These are phyloP conservation scores for Drosophila paulistorum DNA, from an alignment of 1,140 invertebrate species.

Conservation along the genomic window DNA sequence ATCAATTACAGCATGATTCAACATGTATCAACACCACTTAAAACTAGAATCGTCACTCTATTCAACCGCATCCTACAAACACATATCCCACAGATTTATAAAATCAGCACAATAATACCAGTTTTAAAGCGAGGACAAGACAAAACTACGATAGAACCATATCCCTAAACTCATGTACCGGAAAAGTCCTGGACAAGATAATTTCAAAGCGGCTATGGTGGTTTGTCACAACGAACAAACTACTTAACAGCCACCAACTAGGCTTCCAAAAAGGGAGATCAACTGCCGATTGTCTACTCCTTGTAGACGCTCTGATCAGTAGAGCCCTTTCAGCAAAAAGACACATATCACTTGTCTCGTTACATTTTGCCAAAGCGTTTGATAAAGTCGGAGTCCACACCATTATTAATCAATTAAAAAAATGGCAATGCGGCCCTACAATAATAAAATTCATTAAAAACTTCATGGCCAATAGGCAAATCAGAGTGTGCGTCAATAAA, in stretches of 20 bases:
- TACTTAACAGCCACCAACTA: neutral
- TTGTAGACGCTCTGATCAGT: neutral
- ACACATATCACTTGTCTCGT: neutral
- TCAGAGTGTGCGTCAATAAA: no score
- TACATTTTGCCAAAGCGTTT: neutral
- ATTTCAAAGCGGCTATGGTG: neutral
- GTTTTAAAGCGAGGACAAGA: conserved; percentile 2
- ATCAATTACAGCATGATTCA: no score
- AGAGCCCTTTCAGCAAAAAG: neutral
- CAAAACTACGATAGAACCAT: neutral
- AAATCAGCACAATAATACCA: neutral
- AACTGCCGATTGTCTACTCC: neutral
- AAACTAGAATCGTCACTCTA: no score
- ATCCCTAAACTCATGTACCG: neutral
- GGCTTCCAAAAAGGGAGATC: neutral
- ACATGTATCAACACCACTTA: no score
- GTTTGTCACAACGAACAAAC: neutral
- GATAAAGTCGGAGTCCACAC: neutral
- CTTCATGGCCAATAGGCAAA: no score
- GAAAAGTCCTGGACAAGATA: neutral
- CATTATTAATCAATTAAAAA: no score
- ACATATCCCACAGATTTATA: neutral
- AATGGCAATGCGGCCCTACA: no score
- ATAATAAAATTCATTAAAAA: no score
- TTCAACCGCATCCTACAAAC: no score